Conservation (phyloP, 1,140 invertebrate genomes). For the Drosophila eugracilis region DNA sequence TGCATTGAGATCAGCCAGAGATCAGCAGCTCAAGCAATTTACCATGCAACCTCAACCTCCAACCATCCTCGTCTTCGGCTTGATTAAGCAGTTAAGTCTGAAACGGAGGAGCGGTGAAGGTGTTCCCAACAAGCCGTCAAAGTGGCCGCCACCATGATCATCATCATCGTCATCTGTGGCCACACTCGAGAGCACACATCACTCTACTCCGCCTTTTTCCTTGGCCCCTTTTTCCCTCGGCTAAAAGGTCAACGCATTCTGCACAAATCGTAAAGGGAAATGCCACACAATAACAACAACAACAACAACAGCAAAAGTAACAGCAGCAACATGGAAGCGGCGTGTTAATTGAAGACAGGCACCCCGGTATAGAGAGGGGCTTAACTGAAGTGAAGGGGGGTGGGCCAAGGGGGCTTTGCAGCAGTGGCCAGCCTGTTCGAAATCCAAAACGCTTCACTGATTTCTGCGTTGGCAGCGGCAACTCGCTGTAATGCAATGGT, state of each 20-base stretch:
- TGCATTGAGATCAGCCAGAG: conserved; percentile 52
- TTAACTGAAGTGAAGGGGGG: conserved; percentile 8
- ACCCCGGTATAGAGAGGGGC: conserved; percentile 34
- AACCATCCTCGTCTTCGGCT: conserved; percentile 45
- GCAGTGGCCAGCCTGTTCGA: conserved; percentile 58
- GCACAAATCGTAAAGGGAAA: conserved; percentile 70
- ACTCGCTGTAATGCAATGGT: conserved; percentile 26
- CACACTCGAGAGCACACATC: conserved; percentile 71
- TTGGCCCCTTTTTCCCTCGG: conserved; percentile 4
- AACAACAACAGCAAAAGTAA: conserved; percentile 33
- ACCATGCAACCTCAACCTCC: conserved; percentile 59
- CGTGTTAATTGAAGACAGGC: conserved; percentile 80
- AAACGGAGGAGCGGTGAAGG: conserved; percentile 37
- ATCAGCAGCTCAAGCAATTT: conserved; percentile 69
- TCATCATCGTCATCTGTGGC: conserved; percentile 49
- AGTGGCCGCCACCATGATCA: conserved; percentile 59
- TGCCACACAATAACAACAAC: conserved; percentile 69
- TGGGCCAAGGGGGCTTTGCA: too few relatives aligned
- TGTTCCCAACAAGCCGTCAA: conserved; percentile 72
- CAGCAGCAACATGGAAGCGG: conserved; percentile 62
- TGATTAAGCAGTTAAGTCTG: conserved; percentile 78
- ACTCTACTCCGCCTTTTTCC: conserved; percentile 1
- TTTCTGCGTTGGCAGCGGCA: conserved; percentile 62
- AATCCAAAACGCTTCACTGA: conserved; percentile 78
- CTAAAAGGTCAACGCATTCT: conserved; percentile 78